These are phyloP conservation scores for Pipra filicauda DNA, from an alignment of 2,113 vertebrate genomes.

Conservation along the genomic window DNA sequence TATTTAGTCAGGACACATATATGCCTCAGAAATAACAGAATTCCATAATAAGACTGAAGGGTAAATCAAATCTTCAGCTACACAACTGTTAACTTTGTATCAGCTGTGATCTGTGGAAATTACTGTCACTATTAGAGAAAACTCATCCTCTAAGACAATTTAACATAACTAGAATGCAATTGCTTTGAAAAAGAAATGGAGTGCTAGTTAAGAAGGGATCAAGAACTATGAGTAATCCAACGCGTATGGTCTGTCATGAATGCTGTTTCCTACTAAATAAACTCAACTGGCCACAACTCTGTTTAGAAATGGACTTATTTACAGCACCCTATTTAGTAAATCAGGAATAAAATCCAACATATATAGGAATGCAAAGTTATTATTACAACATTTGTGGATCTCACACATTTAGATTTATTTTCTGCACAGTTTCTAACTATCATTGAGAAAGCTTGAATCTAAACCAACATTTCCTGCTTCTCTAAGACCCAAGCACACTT, in stretches of 20 bases:
- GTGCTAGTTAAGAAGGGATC: background rate
- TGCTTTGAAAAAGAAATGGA: background rate
- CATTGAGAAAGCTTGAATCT: background rate
- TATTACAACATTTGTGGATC: background rate
- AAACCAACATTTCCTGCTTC: background rate
- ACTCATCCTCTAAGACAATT: background rate
- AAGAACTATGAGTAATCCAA: background rate
- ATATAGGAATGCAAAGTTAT: background rate
- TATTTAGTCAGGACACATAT: background rate
- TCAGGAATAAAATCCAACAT: background rate
- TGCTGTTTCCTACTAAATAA: background rate
- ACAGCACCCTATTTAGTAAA: background rate
- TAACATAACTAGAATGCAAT: background rate
- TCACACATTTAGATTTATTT: background rate
- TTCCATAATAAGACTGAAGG: background rate
- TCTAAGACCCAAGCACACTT: background rate
- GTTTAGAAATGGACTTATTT: background rate
- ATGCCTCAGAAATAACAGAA: background rate
- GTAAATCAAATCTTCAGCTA: background rate
- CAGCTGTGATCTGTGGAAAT: background rate
- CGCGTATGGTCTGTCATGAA: background rate
- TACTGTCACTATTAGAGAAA: background rate
- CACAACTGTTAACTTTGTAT: background rate
- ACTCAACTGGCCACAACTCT: background rate
- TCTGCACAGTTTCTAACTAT: background rate